phyloP scores from a whole-genome alignment of 1,140 invertebrate genomes.

The Drosophila kanapiae region DNA sequence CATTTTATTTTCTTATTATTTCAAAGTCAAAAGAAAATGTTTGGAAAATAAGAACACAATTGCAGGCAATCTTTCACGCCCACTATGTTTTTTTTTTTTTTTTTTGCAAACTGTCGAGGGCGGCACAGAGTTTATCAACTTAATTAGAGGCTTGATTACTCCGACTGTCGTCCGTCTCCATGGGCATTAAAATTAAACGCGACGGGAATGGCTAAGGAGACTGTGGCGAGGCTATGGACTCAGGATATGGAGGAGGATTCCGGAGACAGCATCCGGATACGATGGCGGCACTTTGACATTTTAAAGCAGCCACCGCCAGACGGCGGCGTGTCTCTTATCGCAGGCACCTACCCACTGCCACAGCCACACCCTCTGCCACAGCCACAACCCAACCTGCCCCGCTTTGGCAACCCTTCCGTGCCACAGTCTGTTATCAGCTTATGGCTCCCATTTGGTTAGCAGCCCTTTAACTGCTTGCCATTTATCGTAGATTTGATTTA shows the following conservation, averaged over 20 bases:
- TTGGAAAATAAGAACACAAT: constrained; percentile 1
- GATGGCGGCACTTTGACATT: constrained; percentile 64
- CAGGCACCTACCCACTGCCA: constrained; percentile 43
- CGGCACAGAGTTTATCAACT: constrained; percentile 75
- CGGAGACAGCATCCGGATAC: constrained; percentile 43
- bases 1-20: no score
- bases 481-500: constrained; percentile 83
- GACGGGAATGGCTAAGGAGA: constrained; percentile 30
- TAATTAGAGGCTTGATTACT: constrained; percentile 83
- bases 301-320: constrained; percentile 66
- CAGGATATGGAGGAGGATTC: constrained; percentile 12
- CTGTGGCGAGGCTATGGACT: constrained; percentile 10
- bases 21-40: not conserved
- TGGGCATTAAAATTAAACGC: constrained; percentile 71
- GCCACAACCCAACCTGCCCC: no score
- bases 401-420: not conserved
- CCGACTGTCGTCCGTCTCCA: constrained; percentile 57
- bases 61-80: not conserved
- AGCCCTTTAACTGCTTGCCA: constrained; percentile 80
- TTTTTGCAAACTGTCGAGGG: constrained; percentile 17
- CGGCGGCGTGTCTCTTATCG: constrained; percentile 59
- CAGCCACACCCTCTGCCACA: not conserved
- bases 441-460: constrained; percentile 83
- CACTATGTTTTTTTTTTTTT: constrained; percentile 2
- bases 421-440: constrained; percentile 75